phyloP scores from a whole-genome alignment of 2,888 invertebrate species.

The Lasioglossum leucozonium region DNA sequence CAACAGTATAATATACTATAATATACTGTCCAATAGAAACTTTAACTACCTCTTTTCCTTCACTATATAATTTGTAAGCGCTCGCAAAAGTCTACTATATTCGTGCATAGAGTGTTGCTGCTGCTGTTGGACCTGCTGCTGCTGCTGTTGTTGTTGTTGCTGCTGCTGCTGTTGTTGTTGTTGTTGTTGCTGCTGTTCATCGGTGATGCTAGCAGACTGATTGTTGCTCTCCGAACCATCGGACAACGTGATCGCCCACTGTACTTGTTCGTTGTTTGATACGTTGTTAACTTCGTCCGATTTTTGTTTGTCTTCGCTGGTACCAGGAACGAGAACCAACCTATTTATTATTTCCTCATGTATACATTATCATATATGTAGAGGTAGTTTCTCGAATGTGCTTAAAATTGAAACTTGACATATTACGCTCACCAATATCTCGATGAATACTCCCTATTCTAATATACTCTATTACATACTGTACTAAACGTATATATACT shows the following conservation, averaged over 20 bases:
- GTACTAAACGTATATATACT: constrained; percentile 19
- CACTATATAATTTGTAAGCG: constrained; percentile 90
- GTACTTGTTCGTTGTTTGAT: constrained; percentile 73
- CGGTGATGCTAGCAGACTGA: constrained; percentile 76
- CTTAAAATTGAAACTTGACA: background rate
- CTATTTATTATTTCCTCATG: constrained; percentile 10
- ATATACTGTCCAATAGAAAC: background rate
- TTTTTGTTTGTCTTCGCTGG: constrained; percentile 74
- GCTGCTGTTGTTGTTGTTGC: background rate
- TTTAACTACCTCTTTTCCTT: constrained; percentile 87
- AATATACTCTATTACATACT: background rate
- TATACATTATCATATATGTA: background rate
- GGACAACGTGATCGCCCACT: constrained; percentile 76
- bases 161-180: constrained; percentile 77
- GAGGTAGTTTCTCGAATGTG: background rate
- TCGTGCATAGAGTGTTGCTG: constrained; percentile 87
- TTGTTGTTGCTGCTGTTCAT: constrained; percentile 47
- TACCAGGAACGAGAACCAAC: constrained; percentile 62
- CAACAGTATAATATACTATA: background rate
- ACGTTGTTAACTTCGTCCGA: constrained; percentile 74
- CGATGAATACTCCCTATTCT: too few relatives aligned
- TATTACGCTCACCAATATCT: too few relatives aligned
- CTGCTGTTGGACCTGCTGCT: constrained; percentile 20
- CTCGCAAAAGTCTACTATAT: constrained; percentile 89
- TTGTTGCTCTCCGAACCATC: constrained; percentile 73